A percentile compares a stretch with the other conserved stretches of the same genome.
Evolutionary conservation across 1,140 invertebrate genomes (phyloP).

Genomic region (Steinernema khuongi): DNA sequence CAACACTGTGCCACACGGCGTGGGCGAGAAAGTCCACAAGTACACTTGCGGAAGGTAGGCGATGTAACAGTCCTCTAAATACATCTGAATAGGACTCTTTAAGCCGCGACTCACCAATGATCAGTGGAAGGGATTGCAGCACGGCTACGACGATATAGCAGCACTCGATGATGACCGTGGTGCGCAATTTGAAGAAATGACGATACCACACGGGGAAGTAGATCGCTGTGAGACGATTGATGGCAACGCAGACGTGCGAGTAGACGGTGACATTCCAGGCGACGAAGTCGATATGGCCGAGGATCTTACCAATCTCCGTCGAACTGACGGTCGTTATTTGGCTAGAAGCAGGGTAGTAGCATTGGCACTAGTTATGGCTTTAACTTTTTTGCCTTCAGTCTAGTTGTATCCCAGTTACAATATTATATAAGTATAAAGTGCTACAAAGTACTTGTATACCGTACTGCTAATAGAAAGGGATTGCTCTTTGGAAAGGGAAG

Average conservation of each 20-base stretch:
- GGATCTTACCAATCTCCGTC: neutral
- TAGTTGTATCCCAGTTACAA: too few species aligned
- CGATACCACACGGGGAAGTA: neutral
- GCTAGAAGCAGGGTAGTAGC: neutral
- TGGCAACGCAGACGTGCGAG: neutral
- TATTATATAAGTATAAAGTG: too few species aligned
- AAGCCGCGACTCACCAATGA: neutral
- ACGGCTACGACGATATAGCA: neutral
- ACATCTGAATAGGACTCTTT: neutral
- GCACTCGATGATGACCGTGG: neutral
- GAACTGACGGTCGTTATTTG: neutral
- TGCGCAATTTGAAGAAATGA: neutral
- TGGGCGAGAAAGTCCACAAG: neutral
- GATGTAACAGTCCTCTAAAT: neutral
- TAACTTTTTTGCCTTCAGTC: too few species aligned
- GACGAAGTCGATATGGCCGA: neutral
- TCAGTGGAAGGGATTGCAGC: neutral
- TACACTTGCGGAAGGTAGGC: neutral
- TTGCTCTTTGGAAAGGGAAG: too few species aligned
- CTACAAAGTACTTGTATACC: too few species aligned
- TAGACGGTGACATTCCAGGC: neutral
- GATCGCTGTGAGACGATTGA: conserved; percentile 6
- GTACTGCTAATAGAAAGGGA: too few species aligned
- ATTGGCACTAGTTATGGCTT: too few species aligned
- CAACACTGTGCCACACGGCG: neutral